phyloP scores from a whole-genome alignment of 1,140 invertebrate genomes.

The Cydia pomonella region DNA sequence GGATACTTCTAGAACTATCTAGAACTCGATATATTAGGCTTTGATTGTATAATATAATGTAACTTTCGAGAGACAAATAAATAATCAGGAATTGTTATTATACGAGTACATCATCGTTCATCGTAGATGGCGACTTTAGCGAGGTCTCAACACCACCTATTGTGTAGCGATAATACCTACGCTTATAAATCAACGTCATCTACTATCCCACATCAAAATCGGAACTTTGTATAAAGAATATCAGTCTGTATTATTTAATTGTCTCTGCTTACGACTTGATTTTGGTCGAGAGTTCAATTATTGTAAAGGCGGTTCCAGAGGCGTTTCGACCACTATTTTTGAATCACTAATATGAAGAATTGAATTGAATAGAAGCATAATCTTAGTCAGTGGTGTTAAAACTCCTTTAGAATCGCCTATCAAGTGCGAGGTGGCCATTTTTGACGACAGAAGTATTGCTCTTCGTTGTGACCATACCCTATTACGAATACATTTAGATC shows the following conservation, averaged over 20 bases:
- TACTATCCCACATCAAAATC: background rate
- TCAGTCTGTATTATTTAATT: background rate
- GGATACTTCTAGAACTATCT: slow-evolving; percentile 6
- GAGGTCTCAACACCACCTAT: background rate
- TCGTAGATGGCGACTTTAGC: background rate
- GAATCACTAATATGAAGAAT: background rate
- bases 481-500: too few species aligned
- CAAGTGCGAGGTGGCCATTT: background rate
- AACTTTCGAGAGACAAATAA: background rate
- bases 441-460: background rate
- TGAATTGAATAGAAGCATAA: slow-evolving; percentile 11
- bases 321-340: background rate
- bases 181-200: background rate
- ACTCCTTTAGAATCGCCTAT: background rate
- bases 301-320: background rate
- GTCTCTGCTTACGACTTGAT: slow-evolving; percentile 7
- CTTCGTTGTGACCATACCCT: too few species aligned
- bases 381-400: background rate
- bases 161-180: too few species aligned
- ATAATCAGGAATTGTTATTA: background rate
- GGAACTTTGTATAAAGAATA: background rate
- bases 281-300: background rate
- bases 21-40: slow-evolving; percentile 26
- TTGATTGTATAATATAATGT: slow-evolving; percentile 20
- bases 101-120: too few species aligned